Percentiles rank a stretch among this genome's conserved stretches.
These are phyloP conservation scores for Furnarius figulus DNA, from an alignment of 2,113 vertebrate genomes.

Conservation along the genomic window DNA sequence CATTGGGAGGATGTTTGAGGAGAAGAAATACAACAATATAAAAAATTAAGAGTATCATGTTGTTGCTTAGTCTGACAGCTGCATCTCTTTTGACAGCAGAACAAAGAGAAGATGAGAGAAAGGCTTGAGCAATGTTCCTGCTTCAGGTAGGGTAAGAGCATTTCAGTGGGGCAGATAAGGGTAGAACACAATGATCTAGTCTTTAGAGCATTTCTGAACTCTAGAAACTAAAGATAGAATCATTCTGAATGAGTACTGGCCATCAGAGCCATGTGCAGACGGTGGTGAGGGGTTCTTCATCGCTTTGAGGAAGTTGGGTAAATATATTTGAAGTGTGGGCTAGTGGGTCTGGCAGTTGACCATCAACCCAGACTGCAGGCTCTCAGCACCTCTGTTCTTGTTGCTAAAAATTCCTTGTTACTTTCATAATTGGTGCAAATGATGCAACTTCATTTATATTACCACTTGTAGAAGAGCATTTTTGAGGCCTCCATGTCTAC, in stretches of 20 bases:
- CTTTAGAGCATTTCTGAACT: neutral
- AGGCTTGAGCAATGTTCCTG: neutral
- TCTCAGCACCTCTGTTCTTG: neutral
- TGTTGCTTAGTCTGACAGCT: neutral
- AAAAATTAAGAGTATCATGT: neutral
- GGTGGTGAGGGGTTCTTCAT: neutral
- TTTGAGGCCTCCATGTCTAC: neutral
- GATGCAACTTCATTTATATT: conserved; percentile 20
- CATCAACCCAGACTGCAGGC: neutral
- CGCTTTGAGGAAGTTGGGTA: neutral
- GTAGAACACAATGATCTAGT: neutral
- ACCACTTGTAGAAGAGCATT: conserved; percentile 20
- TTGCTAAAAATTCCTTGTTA: conserved; percentile 22
- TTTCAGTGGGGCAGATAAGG: neutral
- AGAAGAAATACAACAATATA: neutral
- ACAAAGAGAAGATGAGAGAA: neutral
- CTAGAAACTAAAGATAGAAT: neutral
- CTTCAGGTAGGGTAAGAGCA: neutral
- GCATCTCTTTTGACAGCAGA: neutral
- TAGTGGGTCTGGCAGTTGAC: conserved; percentile 9
- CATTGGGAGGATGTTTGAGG: neutral
- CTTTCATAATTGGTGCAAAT: conserved; percentile 6
- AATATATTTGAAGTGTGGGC: conserved; percentile 1
- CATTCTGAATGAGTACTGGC: neutral
- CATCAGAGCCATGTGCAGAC: neutral